Conservation (phyloP, 2,888 invertebrate genomes). For the Stenoptilia bipunctidactyla region DNA sequence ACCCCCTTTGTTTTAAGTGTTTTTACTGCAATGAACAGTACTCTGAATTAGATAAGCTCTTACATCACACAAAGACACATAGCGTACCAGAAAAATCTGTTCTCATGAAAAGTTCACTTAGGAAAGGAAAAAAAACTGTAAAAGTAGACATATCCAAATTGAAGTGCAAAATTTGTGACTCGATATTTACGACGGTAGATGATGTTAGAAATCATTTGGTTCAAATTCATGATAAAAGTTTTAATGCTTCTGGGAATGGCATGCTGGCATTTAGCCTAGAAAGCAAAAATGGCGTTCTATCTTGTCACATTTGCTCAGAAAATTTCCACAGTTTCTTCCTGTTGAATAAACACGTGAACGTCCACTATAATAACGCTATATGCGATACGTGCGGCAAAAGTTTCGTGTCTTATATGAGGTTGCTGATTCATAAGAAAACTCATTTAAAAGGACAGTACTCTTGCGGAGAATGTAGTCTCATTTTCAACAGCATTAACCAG, state of each 20-base stretch:
- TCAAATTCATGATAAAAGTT: constrained; percentile 26
- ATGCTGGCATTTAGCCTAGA: constrained; percentile 38
- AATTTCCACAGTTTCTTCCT: constrained; percentile 44
- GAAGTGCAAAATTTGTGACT: constrained; percentile 36
- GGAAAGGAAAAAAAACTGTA: constrained; percentile 42
- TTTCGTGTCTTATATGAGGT: constrained; percentile 42
- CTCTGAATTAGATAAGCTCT: constrained; percentile 30
- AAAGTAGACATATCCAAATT: constrained; percentile 47
- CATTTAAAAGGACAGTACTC: constrained; percentile 42
- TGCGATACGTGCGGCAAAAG: constrained; percentile 49
- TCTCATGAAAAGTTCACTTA: constrained; percentile 34
- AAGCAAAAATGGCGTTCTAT: constrained; percentile 30
- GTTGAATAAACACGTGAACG: constrained; percentile 51
- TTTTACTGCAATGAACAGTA: constrained; percentile 42
- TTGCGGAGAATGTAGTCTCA: constrained; percentile 52
- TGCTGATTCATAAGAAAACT: constrained; percentile 45
- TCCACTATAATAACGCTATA: constrained; percentile 46
- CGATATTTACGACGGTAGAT: constrained; percentile 26
- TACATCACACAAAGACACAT: constrained; percentile 32
- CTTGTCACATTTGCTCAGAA: constrained; percentile 41
- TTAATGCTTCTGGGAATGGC: constrained; percentile 41
- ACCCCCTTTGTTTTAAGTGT: constrained; percentile 36
- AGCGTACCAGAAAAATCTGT: constrained; percentile 26
- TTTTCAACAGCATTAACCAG: constrained; percentile 35
- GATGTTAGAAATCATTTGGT: constrained; percentile 31